Conservation (phyloP, 2,113 vertebrate species). For the Rutilus rutilus region DNA sequence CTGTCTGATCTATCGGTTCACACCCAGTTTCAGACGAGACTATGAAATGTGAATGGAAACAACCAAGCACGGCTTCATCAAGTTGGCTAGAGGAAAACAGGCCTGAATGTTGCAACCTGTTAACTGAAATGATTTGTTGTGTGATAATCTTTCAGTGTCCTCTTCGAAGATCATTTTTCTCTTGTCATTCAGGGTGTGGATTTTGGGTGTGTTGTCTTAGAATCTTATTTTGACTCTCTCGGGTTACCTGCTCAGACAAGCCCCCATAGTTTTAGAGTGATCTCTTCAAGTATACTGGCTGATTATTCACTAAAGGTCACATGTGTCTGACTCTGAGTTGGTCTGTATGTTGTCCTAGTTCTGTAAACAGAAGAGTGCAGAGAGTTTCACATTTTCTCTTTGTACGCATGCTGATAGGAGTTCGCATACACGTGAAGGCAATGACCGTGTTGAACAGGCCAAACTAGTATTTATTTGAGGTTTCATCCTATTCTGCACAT, state of each 20-base stretch:
- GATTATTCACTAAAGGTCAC: slow-evolving; percentile 42
- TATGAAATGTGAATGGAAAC: background rate
- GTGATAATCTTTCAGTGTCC: background rate
- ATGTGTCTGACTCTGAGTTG: slow-evolving; percentile 36
- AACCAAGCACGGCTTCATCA: slow-evolving; percentile 4
- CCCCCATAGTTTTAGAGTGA: slow-evolving; percentile 35
- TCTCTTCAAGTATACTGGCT: slow-evolving; percentile 10
- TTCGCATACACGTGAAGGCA: background rate
- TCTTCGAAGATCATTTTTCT: background rate
- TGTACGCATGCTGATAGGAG: background rate
- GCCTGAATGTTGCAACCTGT: background rate
- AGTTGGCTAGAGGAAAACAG: background rate
- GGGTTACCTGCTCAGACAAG: slow-evolving; percentile 53
- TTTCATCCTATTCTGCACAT: background rate
- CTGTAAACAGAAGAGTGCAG: slow-evolving; percentile 5
- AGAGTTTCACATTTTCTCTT: background rate
- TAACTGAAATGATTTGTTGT: background rate
- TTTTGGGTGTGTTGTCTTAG: slow-evolving; percentile 45
- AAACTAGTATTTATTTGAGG: background rate
- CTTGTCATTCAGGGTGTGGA: slow-evolving; percentile 35
- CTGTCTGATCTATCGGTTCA: background rate
- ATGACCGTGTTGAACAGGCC: background rate
- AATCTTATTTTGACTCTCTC: slow-evolving; percentile 43
- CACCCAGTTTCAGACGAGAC: slow-evolving; percentile 3
- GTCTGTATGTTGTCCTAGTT: slow-evolving; percentile 15